Conservation (phyloP, 2,888 invertebrate species). For the Cosmia trapezina region DNA sequence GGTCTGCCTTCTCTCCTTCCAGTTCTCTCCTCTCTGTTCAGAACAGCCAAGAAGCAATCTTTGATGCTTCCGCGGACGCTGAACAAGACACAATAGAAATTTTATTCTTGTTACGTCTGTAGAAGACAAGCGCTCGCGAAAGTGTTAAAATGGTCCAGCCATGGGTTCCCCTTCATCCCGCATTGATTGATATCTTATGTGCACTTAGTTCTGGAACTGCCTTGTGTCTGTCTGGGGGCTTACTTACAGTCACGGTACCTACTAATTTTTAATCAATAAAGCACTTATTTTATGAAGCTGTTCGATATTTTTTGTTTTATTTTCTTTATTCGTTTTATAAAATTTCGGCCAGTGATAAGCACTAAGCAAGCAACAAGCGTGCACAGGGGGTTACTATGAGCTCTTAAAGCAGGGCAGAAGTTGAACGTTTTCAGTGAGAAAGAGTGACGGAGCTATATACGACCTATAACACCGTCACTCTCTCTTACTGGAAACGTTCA, state of each 20-base stretch:
- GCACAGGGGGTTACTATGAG: too few species aligned
- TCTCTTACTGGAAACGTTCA: too few species aligned
- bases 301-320: slow-evolving; percentile 79
- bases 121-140: too few species aligned
- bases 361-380: too few species aligned
- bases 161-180: background rate
- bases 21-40: background rate
- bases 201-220: background rate
- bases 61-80: background rate
- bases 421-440: too few species aligned
- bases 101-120: too few species aligned
- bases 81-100: too few species aligned
- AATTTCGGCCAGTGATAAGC: background rate
- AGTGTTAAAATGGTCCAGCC: too few species aligned
- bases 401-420: too few species aligned
- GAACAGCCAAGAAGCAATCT: background rate
- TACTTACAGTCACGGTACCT: slow-evolving; percentile 81
- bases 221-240: background rate
- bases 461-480: too few species aligned
- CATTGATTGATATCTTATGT: background rate
- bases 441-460: too few species aligned
- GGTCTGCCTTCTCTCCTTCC: background rate
- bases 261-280: slow-evolving; percentile 88
- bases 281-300: slow-evolving; percentile 89
- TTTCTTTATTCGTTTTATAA: slow-evolving; percentile 39